Percentiles rank a stretch among this genome's conserved stretches.
Evolutionary conservation across 2,888 invertebrate genomes (phyloP).

Genomic region (Drosophila algonquin): DNA sequence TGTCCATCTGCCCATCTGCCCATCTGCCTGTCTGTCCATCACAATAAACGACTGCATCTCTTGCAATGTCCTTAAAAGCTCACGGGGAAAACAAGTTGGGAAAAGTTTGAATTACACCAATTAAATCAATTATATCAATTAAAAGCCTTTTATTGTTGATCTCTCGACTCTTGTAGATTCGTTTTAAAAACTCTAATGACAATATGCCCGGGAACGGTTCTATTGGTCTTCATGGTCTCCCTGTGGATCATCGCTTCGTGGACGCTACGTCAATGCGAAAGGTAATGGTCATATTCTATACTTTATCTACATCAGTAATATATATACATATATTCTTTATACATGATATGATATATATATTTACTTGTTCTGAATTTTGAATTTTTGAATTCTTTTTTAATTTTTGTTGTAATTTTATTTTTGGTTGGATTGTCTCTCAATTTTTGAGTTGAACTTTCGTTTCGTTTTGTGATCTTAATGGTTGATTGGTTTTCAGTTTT

Average conservation of each 20-base stretch:
- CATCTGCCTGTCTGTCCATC: slow-evolving; percentile 1
- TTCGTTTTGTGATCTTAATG: slow-evolving; percentile 14
- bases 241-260: slow-evolving; percentile 99
- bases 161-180: slow-evolving; percentile 85
- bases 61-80: not conserved
- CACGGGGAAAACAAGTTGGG: not conserved
- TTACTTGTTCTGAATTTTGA: slow-evolving; percentile 37
- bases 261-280: slow-evolving; percentile 99
- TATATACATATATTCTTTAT: slow-evolving; percentile 27
- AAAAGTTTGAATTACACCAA: not conserved
- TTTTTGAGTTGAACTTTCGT: slow-evolving; percentile 30
- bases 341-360: slow-evolving; percentile 21
- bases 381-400: slow-evolving; percentile 3
- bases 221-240: slow-evolving; percentile 99
- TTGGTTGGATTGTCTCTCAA: slow-evolving; percentile 15
- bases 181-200: slow-evolving; percentile 99
- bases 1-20: not conserved
- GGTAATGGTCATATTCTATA: slow-evolving; percentile 86
- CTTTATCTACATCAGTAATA: slow-evolving; percentile 4
- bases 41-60: not conserved
- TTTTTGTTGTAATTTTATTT: slow-evolving; percentile 9
- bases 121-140: too few species aligned
- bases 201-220: slow-evolving; percentile 98
- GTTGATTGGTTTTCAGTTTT: slow-evolving; percentile 7
- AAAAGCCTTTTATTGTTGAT: not conserved